Evolutionary conservation across 2,888 invertebrate genomes (phyloP).

Genomic region (Teleogryllus oceanicus): DNA sequence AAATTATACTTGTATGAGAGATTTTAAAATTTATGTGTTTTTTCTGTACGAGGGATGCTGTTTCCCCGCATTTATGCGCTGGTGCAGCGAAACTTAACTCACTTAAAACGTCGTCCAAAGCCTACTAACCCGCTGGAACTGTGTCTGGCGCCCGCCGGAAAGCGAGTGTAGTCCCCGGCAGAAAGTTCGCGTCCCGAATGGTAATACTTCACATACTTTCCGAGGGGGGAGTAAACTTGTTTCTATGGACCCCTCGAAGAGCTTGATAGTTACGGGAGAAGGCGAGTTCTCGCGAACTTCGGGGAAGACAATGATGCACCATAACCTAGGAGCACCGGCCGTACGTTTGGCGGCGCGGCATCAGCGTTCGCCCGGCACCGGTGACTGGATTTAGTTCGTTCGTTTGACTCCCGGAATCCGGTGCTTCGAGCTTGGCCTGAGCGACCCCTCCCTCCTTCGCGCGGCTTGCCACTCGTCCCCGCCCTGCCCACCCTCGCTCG

Average conservation of each 20-base stretch:
- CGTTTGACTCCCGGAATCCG: no score
- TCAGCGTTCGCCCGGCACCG: no score
- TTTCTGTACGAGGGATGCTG: neutral
- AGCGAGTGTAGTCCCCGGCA: neutral
- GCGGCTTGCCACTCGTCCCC: neutral
- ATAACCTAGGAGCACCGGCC: neutral
- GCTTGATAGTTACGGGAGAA: neutral
- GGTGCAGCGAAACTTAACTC: neutral
- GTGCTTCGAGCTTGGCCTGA: no score
- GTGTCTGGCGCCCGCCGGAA: neutral
- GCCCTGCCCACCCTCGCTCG: neutral
- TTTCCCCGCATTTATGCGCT: neutral
- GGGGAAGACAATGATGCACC: neutral
- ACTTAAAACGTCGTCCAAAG: neutral
- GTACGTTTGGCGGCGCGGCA: neutral
- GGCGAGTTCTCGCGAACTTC: neutral
- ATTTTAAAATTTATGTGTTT: neutral
- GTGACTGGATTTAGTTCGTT: no score
- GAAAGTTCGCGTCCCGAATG: neutral
- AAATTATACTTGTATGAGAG: constrained; percentile 18
- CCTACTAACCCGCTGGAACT: neutral
- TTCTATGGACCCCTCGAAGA: neutral
- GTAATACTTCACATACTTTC: constrained; percentile 9
- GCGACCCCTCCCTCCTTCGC: neutral
- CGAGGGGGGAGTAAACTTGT: neutral